Percentiles rank a stretch among this genome's conserved stretches.
Evolutionary conservation across 2,888 invertebrate genomes (phyloP).

Genomic region (Heliconius sara): DNA sequence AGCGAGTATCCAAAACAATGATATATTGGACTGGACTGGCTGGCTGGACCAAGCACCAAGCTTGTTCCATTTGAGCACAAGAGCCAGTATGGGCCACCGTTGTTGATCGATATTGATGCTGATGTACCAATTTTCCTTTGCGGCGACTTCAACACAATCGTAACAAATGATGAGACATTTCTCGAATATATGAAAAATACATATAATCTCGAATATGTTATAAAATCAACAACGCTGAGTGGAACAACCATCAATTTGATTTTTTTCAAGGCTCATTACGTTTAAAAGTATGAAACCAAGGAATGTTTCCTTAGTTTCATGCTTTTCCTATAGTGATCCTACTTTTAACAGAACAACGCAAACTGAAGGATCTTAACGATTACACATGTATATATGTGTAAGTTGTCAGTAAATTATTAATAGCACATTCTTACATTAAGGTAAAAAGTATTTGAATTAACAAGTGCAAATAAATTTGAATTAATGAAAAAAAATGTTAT

Average conservation of each 20-base stretch:
- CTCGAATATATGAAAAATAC: conserved; percentile 51
- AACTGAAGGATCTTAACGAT: too few relatives aligned
- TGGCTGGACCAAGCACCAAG: conserved; percentile 44
- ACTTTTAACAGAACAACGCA: too few relatives aligned
- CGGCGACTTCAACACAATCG: conserved; percentile 50
- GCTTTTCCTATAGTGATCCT: too few relatives aligned
- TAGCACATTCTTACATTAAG: not conserved
- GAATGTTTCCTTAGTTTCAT: too few relatives aligned
- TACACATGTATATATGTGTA: not conserved
- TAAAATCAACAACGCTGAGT: too few relatives aligned
- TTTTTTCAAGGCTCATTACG: not conserved
- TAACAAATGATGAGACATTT: conserved; percentile 46
- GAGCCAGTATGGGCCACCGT: conserved; percentile 36
- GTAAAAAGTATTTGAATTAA: too few relatives aligned
- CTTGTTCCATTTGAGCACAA: conserved; percentile 47
- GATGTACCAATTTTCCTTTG: conserved; percentile 48
- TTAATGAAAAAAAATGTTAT: not conserved
- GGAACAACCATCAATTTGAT: too few relatives aligned
- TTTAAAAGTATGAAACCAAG: not conserved
- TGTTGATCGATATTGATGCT: conserved; percentile 41
- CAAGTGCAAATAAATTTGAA: not conserved
- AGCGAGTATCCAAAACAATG: conserved; percentile 36
- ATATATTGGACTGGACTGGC: too few relatives aligned
- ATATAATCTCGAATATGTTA: conserved; percentile 49
- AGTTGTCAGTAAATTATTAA: not conserved